Percentiles rank a stretch among this genome's conserved stretches.
Conservation (phyloP, 2,113 vertebrate genomes). For the Eonycteris spelaea region DNA sequence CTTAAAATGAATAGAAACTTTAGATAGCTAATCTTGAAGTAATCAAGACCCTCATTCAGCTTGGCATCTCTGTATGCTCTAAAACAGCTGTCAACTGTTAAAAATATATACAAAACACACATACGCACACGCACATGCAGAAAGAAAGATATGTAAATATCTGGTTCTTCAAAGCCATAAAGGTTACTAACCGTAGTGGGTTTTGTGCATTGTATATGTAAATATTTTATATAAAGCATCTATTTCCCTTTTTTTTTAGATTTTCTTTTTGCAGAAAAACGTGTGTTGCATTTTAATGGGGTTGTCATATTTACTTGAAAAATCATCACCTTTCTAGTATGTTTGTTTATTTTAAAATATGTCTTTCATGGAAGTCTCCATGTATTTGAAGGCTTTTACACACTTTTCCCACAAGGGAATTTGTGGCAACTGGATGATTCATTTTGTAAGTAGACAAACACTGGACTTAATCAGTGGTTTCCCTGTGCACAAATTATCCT, state of each 20-base stretch:
- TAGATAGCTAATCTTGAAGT: constrained; percentile 93
- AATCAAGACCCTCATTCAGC: constrained; percentile 92
- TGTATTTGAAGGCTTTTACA: constrained; percentile 22
- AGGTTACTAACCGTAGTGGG: constrained; percentile 84
- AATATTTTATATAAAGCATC: constrained; percentile 86
- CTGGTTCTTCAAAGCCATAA: constrained; percentile 82
- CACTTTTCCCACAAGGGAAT: constrained; percentile 16
- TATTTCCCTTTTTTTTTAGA: constrained; percentile 77
- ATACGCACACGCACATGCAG: constrained; percentile 80
- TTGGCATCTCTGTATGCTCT: constrained; percentile 91
- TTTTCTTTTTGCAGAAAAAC: constrained; percentile 73
- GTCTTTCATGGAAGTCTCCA: constrained; percentile 24
- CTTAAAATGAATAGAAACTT: constrained; percentile 91
- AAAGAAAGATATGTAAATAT: constrained; percentile 87
- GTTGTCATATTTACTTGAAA: constrained; percentile 69
- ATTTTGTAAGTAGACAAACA: constrained; percentile 13
- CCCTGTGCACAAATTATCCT: neutral
- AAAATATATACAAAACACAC: constrained; percentile 93
- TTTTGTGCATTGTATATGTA: constrained; percentile 83
- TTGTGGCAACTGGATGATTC: neutral
- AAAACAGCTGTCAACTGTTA: constrained; percentile 93
- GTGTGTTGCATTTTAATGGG: constrained; percentile 81
- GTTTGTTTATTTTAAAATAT: constrained; percentile 56
- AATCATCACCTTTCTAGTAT: constrained; percentile 54
- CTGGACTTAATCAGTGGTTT: neutral